Evolutionary conservation across 2,113 vertebrate species (phyloP).

Genomic region (Recurvirostra avosetta): DNA sequence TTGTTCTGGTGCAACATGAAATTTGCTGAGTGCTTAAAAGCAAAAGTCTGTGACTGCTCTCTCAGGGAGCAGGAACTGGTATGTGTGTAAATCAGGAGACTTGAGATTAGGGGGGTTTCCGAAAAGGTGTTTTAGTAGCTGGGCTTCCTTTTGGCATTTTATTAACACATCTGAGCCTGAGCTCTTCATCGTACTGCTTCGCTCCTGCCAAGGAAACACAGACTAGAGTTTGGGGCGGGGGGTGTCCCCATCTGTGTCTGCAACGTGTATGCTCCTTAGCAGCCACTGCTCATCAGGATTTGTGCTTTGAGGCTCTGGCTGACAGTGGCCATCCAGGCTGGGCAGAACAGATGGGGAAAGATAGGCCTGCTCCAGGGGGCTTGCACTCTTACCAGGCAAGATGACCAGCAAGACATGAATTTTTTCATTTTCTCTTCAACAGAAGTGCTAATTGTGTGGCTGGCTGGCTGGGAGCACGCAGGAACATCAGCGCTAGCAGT

Average conservation of each 20-base stretch:
- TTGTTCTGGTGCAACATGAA: not conserved
- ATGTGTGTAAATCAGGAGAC: not conserved
- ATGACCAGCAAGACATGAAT: accelerated
- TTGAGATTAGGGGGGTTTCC: not conserved
- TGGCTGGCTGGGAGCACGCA: not conserved
- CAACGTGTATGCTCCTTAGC: accelerated
- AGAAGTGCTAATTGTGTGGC: not conserved
- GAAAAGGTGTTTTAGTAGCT: not conserved
- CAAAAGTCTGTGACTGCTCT: not conserved
- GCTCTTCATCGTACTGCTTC: not conserved
- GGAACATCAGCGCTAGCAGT: accelerated
- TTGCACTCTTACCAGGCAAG: not conserved
- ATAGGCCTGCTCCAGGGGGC: not conserved
- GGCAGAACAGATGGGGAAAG: not conserved
- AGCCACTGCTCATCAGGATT: not conserved
- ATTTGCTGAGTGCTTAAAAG: not conserved
- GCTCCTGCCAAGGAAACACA: not conserved
- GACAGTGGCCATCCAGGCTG: not conserved
- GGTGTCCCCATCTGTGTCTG: not conserved
- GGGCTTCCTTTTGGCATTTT: not conserved
- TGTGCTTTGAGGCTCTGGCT: not conserved
- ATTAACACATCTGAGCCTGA: not conserved
- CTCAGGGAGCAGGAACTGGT: not conserved
- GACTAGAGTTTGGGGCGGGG: not conserved
- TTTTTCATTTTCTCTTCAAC: not conserved